Conservation (phyloP, 2,797 vertebrate genomes). For the Pampus argenteus region DNA sequence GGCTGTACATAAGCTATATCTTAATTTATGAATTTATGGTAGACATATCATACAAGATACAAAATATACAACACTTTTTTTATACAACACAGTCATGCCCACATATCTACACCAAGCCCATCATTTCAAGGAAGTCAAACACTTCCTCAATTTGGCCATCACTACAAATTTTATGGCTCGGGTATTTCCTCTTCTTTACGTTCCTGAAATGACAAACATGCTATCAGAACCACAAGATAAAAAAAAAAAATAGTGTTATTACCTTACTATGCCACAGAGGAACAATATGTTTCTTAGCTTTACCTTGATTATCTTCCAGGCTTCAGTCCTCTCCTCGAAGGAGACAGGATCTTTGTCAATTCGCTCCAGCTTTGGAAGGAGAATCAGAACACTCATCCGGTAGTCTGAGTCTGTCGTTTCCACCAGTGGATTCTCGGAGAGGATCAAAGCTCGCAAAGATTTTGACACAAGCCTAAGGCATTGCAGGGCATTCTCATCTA, state of each 20-base stretch:
- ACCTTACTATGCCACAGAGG: neutral
- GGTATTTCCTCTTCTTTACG: slow-evolving; percentile 66
- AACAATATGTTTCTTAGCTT: neutral
- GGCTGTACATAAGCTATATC: neutral
- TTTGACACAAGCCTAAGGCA: slow-evolving; percentile 83
- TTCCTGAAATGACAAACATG: slow-evolving; percentile 69
- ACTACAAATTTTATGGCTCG: slow-evolving; percentile 37
- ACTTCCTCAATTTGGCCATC: slow-evolving; percentile 53
- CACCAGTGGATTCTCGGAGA: slow-evolving; percentile 88
- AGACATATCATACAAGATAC: neutral
- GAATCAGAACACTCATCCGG: slow-evolving; percentile 82
- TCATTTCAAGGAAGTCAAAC: slow-evolving; percentile 46
- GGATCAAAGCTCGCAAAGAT: slow-evolving; percentile 86
- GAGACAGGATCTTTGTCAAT: slow-evolving; percentile 89
- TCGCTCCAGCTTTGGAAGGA: slow-evolving; percentile 85
- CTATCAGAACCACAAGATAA: slow-evolving; percentile 9
- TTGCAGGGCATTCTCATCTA: slow-evolving; percentile 74
- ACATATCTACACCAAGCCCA: neutral
- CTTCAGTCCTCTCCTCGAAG: slow-evolving; percentile 85
- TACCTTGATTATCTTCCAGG: slow-evolving; percentile 74
- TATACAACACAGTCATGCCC: slow-evolving; percentile 10
- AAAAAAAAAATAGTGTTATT: neutral
- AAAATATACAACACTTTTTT: neutral
- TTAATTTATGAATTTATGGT: neutral
- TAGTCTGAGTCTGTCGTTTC: slow-evolving; percentile 83